Conservation (phyloP, 2,797 vertebrate genomes). For the Hyperoplus immaculatus region DNA sequence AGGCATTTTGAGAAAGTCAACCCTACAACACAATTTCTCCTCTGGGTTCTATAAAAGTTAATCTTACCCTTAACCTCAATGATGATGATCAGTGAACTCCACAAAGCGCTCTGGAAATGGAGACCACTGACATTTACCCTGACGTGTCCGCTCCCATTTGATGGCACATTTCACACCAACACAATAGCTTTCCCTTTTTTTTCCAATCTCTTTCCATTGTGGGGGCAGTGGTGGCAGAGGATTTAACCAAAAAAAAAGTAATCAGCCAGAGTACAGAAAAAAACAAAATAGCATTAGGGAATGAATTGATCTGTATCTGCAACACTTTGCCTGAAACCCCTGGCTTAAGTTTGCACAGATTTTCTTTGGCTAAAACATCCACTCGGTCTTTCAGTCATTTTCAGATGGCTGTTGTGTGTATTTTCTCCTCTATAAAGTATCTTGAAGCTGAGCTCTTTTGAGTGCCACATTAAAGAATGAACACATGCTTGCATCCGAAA, state of each 20-base stretch:
- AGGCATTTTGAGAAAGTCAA: slow-evolving; percentile 40
- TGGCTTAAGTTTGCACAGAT: slow-evolving; percentile 14
- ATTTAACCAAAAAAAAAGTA: not conserved
- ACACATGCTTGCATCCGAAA: slow-evolving; percentile 35
- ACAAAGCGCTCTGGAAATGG: slow-evolving; percentile 44
- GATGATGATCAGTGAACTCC: slow-evolving; percentile 29
- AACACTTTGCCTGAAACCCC: slow-evolving; percentile 24
- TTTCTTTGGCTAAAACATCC: slow-evolving; percentile 19
- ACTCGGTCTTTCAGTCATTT: slow-evolving; percentile 21
- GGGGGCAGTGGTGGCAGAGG: not conserved
- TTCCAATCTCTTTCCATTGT: too few relatives aligned
- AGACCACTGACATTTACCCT: slow-evolving; percentile 56
- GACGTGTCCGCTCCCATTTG: slow-evolving; percentile 18
- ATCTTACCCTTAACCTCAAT: slow-evolving; percentile 48
- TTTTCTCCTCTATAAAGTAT: slow-evolving; percentile 47
- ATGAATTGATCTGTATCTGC: slow-evolving; percentile 25
- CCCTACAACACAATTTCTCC: slow-evolving; percentile 14
- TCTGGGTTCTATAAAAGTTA: slow-evolving; percentile 37
- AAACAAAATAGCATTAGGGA: slow-evolving; percentile 2
- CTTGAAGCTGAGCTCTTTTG: slow-evolving; percentile 58
- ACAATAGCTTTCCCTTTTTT: not conserved
- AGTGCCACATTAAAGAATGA: slow-evolving; percentile 59
- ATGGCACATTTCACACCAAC: slow-evolving; percentile 14
- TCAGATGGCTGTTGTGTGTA: slow-evolving; percentile 25
- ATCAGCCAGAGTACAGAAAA: not conserved